These are phyloP conservation scores for Daktulosphaira vitifoliae DNA, from an alignment of 1,140 invertebrate genomes.

Conservation along the genomic window DNA sequence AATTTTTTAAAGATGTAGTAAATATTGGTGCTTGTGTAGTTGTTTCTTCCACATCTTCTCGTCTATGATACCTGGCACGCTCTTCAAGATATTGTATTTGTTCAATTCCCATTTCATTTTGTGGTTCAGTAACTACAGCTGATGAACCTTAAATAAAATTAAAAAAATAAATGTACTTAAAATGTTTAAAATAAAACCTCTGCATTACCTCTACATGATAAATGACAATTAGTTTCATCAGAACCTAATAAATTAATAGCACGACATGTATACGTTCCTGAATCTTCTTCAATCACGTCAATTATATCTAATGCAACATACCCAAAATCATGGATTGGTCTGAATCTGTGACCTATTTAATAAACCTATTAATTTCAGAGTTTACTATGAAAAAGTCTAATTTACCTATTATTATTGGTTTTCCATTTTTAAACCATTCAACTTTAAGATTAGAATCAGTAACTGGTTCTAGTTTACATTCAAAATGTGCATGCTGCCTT, in stretches of 20 bases:
- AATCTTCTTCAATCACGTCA: constrained; percentile 85
- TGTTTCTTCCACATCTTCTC: constrained; percentile 66
- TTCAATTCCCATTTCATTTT: constrained; percentile 74
- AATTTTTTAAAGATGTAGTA: constrained; percentile 79
- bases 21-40: constrained; percentile 83
- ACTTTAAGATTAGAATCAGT: constrained; percentile 89
- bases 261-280: constrained; percentile 85
- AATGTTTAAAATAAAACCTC: neutral
- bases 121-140: constrained; percentile 71
- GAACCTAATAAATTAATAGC: constrained; percentile 79
- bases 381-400: constrained; percentile 15
- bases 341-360: constrained; percentile 68
- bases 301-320: constrained; percentile 88
- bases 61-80: constrained; percentile 62
- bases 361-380: neutral
- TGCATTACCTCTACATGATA: constrained; percentile 56
- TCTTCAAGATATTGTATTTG: constrained; percentile 83
- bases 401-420: constrained; percentile 69
- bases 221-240: constrained; percentile 68
- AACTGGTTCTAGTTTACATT: constrained; percentile 93
- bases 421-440: constrained; percentile 88
- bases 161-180: neutral
- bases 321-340: constrained; percentile 91
- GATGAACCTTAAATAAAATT: constrained; percentile 44
- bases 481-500: constrained; percentile 90